Conservation (phyloP, 2,113 vertebrate genomes). For the human region GRCh38 chr21:21881501-21882000, state of each 20-base stretch:
- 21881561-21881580: not conserved
- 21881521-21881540: not conserved
- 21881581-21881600: not conserved
- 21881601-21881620: not conserved
- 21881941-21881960: not conserved
- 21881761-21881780: not conserved
- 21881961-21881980: not conserved
- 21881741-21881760: not conserved
- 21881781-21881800: not conserved
- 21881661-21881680: not conserved
- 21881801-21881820: not conserved
- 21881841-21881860: not conserved
- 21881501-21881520: not conserved
- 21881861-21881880: not conserved
- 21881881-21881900: not conserved
- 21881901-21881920: not conserved
- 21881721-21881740: not conserved
- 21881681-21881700: not conserved
- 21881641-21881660: not conserved
- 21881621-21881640: not conserved
- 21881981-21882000: not conserved
- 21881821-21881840: not conserved
- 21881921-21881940: not conserved
- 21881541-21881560: not conserved
- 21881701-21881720: not conserved